Evolutionary conservation across 1,140 invertebrate genomes (phyloP).

Genomic region (Antheraea pernyi): DNA sequence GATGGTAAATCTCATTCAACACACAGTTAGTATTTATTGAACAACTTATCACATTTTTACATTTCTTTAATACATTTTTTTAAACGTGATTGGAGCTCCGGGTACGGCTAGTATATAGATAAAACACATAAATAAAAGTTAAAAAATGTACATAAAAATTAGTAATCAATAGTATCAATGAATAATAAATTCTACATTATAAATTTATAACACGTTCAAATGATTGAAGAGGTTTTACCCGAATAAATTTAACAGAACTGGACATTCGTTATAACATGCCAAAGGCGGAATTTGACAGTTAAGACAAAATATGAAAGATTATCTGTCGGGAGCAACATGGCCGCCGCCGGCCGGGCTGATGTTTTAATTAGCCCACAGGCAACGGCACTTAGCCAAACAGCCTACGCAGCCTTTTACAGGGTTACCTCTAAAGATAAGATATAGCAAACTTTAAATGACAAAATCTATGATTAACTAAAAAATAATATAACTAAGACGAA

Average conservation of each 20-base stretch:
- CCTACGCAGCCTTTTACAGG: slow-evolving; percentile 49
- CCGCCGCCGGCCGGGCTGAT: slow-evolving; percentile 48
- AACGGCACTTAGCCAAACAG: slow-evolving; percentile 55
- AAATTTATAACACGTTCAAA: neutral
- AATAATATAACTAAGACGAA: too few relatives aligned
- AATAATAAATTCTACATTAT: neutral
- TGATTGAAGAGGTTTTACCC: neutral
- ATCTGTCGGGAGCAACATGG: slow-evolving; percentile 54
- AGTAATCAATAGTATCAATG: too few relatives aligned
- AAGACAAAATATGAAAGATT: slow-evolving; percentile 76
- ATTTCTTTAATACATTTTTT: too few relatives aligned
- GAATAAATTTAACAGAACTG: slow-evolving; percentile 4
- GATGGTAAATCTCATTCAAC: too few relatives aligned
- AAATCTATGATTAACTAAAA: too few relatives aligned
- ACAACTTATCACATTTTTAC: too few relatives aligned
- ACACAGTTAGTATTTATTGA: too few relatives aligned
- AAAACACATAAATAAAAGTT: neutral
- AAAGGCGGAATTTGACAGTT: slow-evolving; percentile 45
- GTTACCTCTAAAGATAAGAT: slow-evolving; percentile 26
- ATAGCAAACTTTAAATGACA: too few relatives aligned
- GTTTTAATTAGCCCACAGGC: slow-evolving; percentile 76
- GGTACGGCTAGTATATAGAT: too few relatives aligned
- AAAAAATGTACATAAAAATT: neutral
- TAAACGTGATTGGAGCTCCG: too few relatives aligned
- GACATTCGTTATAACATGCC: slow-evolving; percentile 22